Base-by-base conservation (phyloP, 1,140 invertebrate species). In the Lasioglossum albipes region DNA sequence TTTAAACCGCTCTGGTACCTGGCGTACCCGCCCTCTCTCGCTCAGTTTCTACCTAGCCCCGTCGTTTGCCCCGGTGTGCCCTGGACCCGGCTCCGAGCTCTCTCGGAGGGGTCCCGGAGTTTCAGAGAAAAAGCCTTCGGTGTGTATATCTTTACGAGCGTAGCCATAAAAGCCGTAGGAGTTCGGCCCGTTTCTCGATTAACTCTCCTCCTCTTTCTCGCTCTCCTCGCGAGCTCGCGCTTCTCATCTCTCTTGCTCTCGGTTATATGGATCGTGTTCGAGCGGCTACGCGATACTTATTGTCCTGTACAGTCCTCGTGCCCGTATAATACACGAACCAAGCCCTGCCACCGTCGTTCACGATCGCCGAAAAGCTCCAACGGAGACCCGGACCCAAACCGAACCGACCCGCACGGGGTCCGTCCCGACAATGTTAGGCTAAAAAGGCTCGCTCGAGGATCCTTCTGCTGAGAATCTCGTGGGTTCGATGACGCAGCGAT, bases 81-180 rank as follows among this genome's bases (percentile, higher is more conserved):
- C 84, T 78, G 77, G 81, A 83, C 77, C 84, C 73, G 61, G 61
- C 6, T 7, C 69, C 18, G 16, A 6, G 75, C 70, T 64, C 74
- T 76, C 83, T 79, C 71, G 64, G 62, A 84, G 82, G 83, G 81
- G 85, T 59, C 79, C 85, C 78, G 68, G 52, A 80, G 85, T 87
- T 87, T 72, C 78, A 87, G 75, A 68, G 85, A 87, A 87, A 87
- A 86, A 87, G 85, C 84, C 84, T 86, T 78, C 75, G 84, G 85
- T 87, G 86, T 87, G 85, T 87, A 87, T 87, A 87, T 87, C 85
- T 87, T 87, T 87, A 87, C 86, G 86, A 87, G 84, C 78, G 42
- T 66, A 77, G 86, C 82, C 75, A 86, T 87, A 87, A 87, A 87
- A 87, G 85, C 86, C 79, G 86, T 87, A 86, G 86, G 86, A 87